Percentiles rank a stretch among this genome's conserved stretches.
Evolutionary conservation across 2,113 vertebrate species (phyloP).

Genomic region (Symphodus melops): DNA sequence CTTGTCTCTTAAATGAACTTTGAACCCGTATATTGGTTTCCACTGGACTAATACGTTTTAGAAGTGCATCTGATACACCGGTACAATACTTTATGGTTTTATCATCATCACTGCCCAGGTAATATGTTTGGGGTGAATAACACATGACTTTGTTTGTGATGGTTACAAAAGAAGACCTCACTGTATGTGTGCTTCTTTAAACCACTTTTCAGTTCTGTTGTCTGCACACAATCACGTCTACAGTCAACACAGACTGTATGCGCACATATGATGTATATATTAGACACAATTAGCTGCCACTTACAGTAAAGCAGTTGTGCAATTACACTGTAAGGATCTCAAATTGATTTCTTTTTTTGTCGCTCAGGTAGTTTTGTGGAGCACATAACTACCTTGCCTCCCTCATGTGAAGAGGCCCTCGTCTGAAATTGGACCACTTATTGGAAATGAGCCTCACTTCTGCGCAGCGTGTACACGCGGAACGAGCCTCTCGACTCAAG

Average conservation of each 20-base stretch:
- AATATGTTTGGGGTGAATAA: too few relatives aligned
- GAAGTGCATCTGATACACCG: too few relatives aligned
- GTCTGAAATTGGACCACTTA: conserved; percentile 49
- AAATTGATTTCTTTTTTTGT: conserved; percentile 11
- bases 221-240: neutral
- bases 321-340: conserved; percentile 29
- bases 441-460: conserved; percentile 30
- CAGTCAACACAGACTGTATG: neutral
- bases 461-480: neutral
- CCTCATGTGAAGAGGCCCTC: conserved; percentile 38
- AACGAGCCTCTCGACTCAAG: conserved; percentile 51
- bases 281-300: conserved; percentile 21
- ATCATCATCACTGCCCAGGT: too few relatives aligned
- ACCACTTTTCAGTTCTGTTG: too few relatives aligned
- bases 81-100: too few relatives aligned
- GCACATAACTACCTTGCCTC: conserved; percentile 51
- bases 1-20: too few relatives aligned
- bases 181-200: too few relatives aligned
- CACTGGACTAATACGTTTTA: too few relatives aligned
- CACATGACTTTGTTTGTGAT: too few relatives aligned
- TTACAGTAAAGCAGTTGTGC: conserved; percentile 1
- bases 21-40: too few relatives aligned
- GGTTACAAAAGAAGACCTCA: too few relatives aligned
- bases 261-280: too few relatives aligned
- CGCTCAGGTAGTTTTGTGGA: conserved; percentile 38